Evolutionary conservation across 2,113 vertebrate genomes (phyloP), one percentile per base, ranked within the genome.

Genomic region (Genyomyrus donnyi): DNA sequence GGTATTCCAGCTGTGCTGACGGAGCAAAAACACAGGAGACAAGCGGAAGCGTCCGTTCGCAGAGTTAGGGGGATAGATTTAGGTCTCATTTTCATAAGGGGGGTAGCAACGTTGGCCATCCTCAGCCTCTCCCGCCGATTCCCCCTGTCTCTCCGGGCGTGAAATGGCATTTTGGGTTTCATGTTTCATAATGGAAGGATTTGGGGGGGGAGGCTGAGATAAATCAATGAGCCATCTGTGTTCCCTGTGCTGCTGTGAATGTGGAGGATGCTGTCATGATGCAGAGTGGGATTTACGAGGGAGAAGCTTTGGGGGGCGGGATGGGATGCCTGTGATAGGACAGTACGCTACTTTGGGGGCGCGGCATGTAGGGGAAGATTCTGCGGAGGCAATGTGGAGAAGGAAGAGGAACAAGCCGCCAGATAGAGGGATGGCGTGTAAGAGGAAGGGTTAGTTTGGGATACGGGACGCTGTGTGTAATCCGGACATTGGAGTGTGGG

Each of bases 151-250:
- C 45, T 21, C 66, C 2, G 24, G 42, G 7, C 5, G 35, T 48
- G 21, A 74, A n/a, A 24, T 9, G 19, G 24, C 42, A 66, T 74
- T 88, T 88, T 52, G 7, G 17, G 46, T 49, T n/a, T 77, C 62
- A 27, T 62, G 39, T 89, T 77, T 50, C 45, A 46, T 35, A 62
- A 89, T 48, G 48, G 88, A 48, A 35, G 88, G 89, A 80, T 88
- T 66, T 90, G 90, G 90, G 52, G 89, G 89, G 87, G 87, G 4
- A 62, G 31, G 74, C 74, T 39, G 6, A 19, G 35, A 42, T 80
- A 91, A 84, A 90, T 90, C 70, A 87, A 85, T 90, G 89, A 86
- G 89, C 90, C 90, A 92, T 91, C 91, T 91, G 91, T 90, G 88
- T 91, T 91, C 91, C 91, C 90, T 88, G 89, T 89, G 88, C 89